Percentiles rank a stretch among this genome's conserved stretches.
Conservation (phyloP, 1,140 invertebrate species). For the Temnothorax nylanderi region DNA sequence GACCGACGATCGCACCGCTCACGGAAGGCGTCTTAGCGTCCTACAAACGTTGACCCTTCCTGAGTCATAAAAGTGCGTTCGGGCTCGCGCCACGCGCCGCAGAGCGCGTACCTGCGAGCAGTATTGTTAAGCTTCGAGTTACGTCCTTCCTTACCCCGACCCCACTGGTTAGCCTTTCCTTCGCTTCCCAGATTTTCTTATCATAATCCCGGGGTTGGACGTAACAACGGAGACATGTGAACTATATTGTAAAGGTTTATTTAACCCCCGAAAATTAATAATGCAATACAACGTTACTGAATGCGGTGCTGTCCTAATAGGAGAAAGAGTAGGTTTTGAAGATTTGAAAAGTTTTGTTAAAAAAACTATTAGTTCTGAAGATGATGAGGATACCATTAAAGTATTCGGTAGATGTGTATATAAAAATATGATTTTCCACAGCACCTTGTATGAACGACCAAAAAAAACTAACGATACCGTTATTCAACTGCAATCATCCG, state of each 20-base stretch:
- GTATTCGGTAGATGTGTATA: background rate
- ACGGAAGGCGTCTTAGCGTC: too few relatives aligned
- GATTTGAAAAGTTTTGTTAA: background rate
- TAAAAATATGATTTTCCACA: background rate
- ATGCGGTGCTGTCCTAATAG: constrained; percentile 2
- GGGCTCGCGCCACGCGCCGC: too few relatives aligned
- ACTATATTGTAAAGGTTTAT: background rate
- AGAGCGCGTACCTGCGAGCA: too few relatives aligned
- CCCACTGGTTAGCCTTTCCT: too few relatives aligned
- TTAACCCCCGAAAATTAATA: constrained; percentile 3
- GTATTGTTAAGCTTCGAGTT: too few relatives aligned
- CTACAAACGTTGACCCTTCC: too few relatives aligned
- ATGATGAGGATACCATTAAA: background rate
- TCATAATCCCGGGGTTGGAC: too few relatives aligned
- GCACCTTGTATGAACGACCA: background rate
- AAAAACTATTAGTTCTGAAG: background rate
- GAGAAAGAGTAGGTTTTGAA: background rate
- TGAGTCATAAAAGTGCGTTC: too few relatives aligned
- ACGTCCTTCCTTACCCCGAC: too few relatives aligned
- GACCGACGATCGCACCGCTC: too few relatives aligned
- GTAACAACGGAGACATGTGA: background rate
- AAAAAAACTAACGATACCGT: constrained; percentile 4
- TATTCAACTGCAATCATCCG: background rate
- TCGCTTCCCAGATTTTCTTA: too few relatives aligned
- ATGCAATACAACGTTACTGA: background rate